Evolutionary conservation across 2,797 vertebrate species (phyloP).

Genomic region (Chelmon rostratus): DNA sequence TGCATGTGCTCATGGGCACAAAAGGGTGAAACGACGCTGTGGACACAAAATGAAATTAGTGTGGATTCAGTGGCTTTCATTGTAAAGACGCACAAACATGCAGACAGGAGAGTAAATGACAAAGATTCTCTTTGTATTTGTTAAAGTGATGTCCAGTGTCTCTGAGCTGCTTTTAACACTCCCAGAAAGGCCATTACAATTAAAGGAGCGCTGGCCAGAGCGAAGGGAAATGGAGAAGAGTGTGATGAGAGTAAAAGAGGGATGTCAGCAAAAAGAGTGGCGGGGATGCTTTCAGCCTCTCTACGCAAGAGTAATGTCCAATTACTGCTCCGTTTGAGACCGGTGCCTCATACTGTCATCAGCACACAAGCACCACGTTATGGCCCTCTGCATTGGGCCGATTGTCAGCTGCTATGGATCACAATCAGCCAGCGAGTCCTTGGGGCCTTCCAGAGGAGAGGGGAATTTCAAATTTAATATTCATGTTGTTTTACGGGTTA

Average conservation of each 20-base stretch:
- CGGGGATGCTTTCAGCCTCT: slow-evolving; percentile 79
- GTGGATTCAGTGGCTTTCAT: slow-evolving; percentile 41
- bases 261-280: slow-evolving; percentile 77
- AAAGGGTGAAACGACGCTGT: slow-evolving; percentile 25
- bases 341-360: slow-evolving; percentile 60
- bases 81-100: slow-evolving; percentile 24
- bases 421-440: slow-evolving; percentile 64
- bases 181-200: slow-evolving; percentile 82
- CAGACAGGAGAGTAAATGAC: slow-evolving; percentile 55
- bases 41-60: slow-evolving; percentile 27
- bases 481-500: slow-evolving; percentile 62
- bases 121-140: slow-evolving; percentile 66
- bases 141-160: slow-evolving; percentile 77
- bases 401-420: slow-evolving; percentile 73
- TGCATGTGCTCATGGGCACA: not conserved
- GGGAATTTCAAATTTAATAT: slow-evolving; percentile 63
- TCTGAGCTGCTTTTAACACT: slow-evolving; percentile 75
- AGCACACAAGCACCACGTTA: slow-evolving; percentile 64
- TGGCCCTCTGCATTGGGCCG: slow-evolving; percentile 63
- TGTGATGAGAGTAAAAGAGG: slow-evolving; percentile 79
- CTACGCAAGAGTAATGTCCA: slow-evolving; percentile 79
- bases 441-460: slow-evolving; percentile 36
- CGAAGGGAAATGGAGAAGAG: slow-evolving; percentile 64
- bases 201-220: slow-evolving; percentile 71
- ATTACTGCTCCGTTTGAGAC: slow-evolving; percentile 75